phyloP scores from a whole-genome alignment of 2,888 invertebrate species.

The Lordiphosa andalusiaca region DNA sequence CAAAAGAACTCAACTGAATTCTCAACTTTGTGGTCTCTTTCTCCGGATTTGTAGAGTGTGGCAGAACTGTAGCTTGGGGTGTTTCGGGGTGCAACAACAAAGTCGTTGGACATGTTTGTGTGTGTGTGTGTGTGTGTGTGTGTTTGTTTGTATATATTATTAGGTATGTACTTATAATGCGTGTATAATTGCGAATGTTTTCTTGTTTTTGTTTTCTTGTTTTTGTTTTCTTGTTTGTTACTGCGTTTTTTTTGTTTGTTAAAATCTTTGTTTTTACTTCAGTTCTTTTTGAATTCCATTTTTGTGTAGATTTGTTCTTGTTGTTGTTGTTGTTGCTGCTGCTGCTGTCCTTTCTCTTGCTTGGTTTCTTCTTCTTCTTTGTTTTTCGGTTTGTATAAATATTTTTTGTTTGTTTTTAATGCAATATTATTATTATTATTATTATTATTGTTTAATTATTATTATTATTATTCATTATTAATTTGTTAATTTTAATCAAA shows the following conservation, averaged over 20 bases:
- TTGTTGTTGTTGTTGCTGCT: constrained; percentile 35
- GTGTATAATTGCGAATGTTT: constrained; percentile 56
- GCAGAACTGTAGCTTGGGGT: constrained; percentile 3
- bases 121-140: too few species aligned
- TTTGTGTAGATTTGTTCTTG: constrained; percentile 58
- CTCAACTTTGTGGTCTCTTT: constrained; percentile 9
- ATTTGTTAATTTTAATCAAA: constrained; percentile 76
- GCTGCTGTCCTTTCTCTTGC: constrained; percentile 14
- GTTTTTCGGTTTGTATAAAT: constrained; percentile 34
- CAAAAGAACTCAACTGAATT: background rate
- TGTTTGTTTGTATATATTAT: constrained; percentile 29
- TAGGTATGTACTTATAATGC: constrained; percentile 34
- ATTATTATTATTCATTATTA: constrained; percentile 51
- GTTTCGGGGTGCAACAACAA: constrained; percentile 1
- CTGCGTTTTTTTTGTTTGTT: constrained; percentile 47
- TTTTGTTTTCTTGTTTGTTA: constrained; percentile 54
- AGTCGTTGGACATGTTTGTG: constrained; percentile 17
- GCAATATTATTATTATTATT: constrained; percentile 51
- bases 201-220: constrained; percentile 35
- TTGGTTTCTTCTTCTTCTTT: too few species aligned
- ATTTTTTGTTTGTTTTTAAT: constrained; percentile 33
- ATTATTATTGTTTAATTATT: constrained; percentile 46
- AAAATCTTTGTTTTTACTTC: constrained; percentile 78
- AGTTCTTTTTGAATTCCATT: constrained; percentile 75
- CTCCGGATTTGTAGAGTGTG: constrained; percentile 4